Evolutionary conservation across 2,797 vertebrate species (phyloP), one percentile per base, ranked within the genome.

Genomic region (Pseudochirops cupreus): DNA sequence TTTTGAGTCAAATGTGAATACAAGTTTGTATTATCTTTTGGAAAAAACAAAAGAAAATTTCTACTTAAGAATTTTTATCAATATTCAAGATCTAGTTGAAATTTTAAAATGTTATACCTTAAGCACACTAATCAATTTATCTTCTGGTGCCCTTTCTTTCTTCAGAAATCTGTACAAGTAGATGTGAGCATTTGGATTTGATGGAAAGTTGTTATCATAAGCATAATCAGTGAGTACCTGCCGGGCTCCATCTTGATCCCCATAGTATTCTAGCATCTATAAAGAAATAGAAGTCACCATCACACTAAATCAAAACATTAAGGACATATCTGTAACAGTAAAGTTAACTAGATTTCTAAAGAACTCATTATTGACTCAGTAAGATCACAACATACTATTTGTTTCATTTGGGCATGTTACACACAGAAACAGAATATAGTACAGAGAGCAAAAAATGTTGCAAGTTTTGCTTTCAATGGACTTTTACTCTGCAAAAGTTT

Each of bases 111-210:
- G n/a, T 92, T 4, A 1, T 98, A 99, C 99, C 99, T 99, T 99
- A 10, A 99, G 98, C 2, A 97, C 99, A 95, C 98, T 98, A 5
- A 99, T 96, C 56, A 99, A 98, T 0, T 98, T 98, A 62, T 96
- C 99, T 91, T 96, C 92, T 0, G 99, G 89, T 91, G 99, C 97
- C 0, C 98, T 91, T 0, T 98, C 99, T 94, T 97, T 99, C 98
- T 99, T 99, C 46, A 99, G 95, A 97, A 99, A 99, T 96, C 98
- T 97, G 90, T 99, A 99, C 91, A 99, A 98, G 97, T 99, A 99
- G 89, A 99, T 96, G 0, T 99, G 99, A 4, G 99, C 99, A 0
- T 99, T 99, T 1, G 99, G 99, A 96, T 99, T 99, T 0, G 98
- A 96, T 0, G 99, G 99, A 58, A 99, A 99, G 58, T 95, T 98